phyloP scores from a whole-genome alignment of 2,797 vertebrate genomes.

The Coendou prehensilis region DNA sequence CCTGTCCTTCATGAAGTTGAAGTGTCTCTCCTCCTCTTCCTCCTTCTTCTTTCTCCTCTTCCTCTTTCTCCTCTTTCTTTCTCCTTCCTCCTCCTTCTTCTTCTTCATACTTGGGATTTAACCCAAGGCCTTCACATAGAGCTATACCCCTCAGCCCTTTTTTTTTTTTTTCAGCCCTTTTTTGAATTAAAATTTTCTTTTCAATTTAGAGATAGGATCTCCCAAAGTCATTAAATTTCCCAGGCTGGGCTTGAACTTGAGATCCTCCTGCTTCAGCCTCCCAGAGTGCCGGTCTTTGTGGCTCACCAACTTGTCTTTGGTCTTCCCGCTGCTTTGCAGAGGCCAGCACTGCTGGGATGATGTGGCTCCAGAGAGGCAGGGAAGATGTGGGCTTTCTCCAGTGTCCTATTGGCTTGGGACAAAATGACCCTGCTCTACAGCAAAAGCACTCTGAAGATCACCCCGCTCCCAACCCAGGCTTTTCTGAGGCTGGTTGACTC shows the following conservation, averaged over 20 bases:
- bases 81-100: neutral
- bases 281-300: neutral
- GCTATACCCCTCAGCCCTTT: neutral
- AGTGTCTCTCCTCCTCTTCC: neutral
- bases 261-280: neutral
- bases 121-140: neutral
- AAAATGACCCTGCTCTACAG: neutral
- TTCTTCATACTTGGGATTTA: neutral
- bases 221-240: neutral
- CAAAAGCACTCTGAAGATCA: neutral
- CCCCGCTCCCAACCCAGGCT: no score
- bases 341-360: neutral
- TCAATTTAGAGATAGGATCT: neutral
- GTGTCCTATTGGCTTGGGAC: neutral
- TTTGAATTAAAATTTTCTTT: neutral
- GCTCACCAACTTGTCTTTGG: neutral
- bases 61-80: neutral
- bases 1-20: neutral
- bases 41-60: no score
- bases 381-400: neutral
- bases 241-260: neutral
- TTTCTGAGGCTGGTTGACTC: neutral
- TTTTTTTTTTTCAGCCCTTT: neutral
- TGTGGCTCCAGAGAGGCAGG: no score
- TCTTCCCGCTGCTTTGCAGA: neutral